phyloP scores from a whole-genome alignment of 2,888 invertebrate species.

The Yponomeuta evonymella region DNA sequence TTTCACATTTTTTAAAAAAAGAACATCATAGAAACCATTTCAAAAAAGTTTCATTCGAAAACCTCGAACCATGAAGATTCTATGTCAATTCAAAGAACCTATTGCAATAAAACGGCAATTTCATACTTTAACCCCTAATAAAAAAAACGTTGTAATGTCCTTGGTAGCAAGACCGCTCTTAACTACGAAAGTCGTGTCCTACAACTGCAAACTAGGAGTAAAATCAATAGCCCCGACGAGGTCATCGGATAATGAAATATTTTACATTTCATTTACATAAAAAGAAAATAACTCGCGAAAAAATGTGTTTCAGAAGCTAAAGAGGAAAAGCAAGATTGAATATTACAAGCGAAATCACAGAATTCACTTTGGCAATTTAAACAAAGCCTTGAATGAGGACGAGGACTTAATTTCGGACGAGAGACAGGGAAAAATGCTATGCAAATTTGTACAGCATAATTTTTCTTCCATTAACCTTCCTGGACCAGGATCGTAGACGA shows the following conservation, averaged over 20 bases:
- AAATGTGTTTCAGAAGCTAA: not conserved
- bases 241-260: not conserved
- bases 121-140: no score
- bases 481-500: conserved; percentile 20
- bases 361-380: conserved; percentile 65
- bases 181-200: no score
- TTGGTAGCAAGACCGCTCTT: no score
- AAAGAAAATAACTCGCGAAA: not conserved
- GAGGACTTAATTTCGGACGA: conserved; percentile 62
- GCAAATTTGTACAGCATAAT: conserved; percentile 74
- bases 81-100: no score
- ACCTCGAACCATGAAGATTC: no score
- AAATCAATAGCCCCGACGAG: no score
- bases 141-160: no score
- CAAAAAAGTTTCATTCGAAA: no score
- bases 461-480: conserved; percentile 72
- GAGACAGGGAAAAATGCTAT: conserved; percentile 69
- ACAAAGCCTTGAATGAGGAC: conserved; percentile 61
- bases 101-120: no score
- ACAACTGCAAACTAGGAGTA: no score
- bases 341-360: conserved; percentile 56
- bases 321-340: conserved; percentile 28
- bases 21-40: no score
- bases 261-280: not conserved
- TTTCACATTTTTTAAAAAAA: no score